Evolutionary conservation across 1,140 invertebrate genomes (phyloP), one percentile per base, ranked within the genome.

Genomic region (Drosophila bipectinata): DNA sequence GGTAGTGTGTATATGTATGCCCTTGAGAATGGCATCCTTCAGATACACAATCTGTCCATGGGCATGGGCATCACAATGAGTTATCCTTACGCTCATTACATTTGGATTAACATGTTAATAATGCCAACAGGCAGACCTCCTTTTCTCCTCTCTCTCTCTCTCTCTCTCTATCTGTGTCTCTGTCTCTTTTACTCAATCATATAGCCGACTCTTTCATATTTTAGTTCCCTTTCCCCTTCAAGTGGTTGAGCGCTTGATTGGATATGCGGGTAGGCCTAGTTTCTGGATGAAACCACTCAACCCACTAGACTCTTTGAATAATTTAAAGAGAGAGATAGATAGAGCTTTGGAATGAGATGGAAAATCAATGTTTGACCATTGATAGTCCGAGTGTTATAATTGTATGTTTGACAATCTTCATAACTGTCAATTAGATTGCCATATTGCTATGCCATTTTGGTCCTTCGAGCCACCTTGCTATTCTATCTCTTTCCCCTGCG

Each of bases 321-420:
- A 77, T 77, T 77, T 63, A 77, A 62, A 56, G 44, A 2, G 18
- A 2, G 34, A 8, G 9, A 26, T 21, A 5, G 7, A 26, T 8
- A 21, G 21, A 3, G 8, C 21, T 3, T 21, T 10, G 28, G 51
- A 18, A 32, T n/a, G 28, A 32, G 63, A 56, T 39, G 66, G 51
- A 39, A 72, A 69, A 88, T 88, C 79, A 48, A 82, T 87, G 75
- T 69, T 73, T 55, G 69, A 51, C 60, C 37, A 81, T 77, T 79
- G 69, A 74, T 79, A 66, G 64, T 56, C 73, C 24, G 69, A 85
- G 82, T 87, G 79, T 79, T 87, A 87, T 87, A 88, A 87, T 79
- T 88, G 79, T 83, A 72, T 88, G 84, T 88, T 88, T 88, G 83
- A 83, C 84, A 89, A 88, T 88, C 84, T 88, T 88, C 83, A 88